Percentiles rank a stretch among this genome's conserved stretches.
Evolutionary conservation across 2,888 invertebrate species (phyloP).

Genomic region (Peribatodes rhomboidaria): DNA sequence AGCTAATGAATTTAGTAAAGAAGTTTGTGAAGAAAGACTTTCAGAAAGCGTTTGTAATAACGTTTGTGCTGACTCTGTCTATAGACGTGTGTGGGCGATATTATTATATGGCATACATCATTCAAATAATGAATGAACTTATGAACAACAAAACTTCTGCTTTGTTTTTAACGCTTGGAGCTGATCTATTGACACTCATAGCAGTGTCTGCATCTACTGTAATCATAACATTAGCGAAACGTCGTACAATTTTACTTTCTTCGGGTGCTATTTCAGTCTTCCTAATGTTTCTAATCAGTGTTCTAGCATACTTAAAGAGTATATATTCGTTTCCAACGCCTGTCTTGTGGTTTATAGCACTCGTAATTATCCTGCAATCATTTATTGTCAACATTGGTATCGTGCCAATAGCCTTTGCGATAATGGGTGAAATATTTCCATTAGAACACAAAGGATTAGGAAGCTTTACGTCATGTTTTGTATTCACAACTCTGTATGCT

Average conservation of each 20-base stretch:
- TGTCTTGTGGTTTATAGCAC: conserved; percentile 52
- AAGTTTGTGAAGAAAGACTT: conserved; percentile 54
- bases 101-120: conserved; percentile 57
- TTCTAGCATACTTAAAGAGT: conserved; percentile 50
- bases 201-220: conserved; percentile 52
- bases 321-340: conserved; percentile 30
- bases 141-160: conserved; percentile 53
- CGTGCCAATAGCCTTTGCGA: conserved; percentile 53
- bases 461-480: conserved; percentile 52
- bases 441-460: conserved; percentile 59
- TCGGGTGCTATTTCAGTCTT: conserved; percentile 49
- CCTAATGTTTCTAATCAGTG: conserved; percentile 54
- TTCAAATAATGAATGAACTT: conserved; percentile 58
- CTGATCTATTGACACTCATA: conserved; percentile 53
- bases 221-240: conserved; percentile 51
- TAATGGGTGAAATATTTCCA: conserved; percentile 62
- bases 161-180: conserved; percentile 55
- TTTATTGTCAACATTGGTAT: conserved; percentile 55
- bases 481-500: conserved; percentile 54
- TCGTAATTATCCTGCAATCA: conserved; percentile 52
- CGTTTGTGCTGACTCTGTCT: conserved; percentile 50
- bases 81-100: conserved; percentile 59
- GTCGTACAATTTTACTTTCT: conserved; percentile 56
- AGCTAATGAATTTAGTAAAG: conserved; percentile 34
- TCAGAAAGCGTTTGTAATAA: conserved; percentile 53